phyloP scores from a whole-genome alignment of 35 echinoderm and acorn worm species.

The Stichopus chloronotus region DNA sequence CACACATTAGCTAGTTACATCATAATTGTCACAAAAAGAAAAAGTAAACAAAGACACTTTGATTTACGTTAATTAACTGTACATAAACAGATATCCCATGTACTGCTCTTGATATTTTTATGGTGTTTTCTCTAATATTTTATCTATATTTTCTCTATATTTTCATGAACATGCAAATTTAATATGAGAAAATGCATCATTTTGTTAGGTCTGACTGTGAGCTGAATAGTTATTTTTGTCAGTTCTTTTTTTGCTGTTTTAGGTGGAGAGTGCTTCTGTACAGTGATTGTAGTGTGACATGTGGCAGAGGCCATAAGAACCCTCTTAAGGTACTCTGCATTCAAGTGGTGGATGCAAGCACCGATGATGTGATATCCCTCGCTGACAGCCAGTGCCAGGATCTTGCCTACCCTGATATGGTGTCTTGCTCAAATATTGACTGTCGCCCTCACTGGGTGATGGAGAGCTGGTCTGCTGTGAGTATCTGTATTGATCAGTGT shows the following conservation, averaged over 20 bases:
- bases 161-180: no score
- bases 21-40: no score
- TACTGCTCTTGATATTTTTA: no score
- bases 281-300: constrained; percentile 19
- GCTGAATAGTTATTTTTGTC: background rate
- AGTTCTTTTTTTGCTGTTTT: background rate
- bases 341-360: constrained; percentile 1
- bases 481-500: background rate
- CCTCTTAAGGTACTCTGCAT: constrained; percentile 23
- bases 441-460: constrained; percentile 44
- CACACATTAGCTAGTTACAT: no score
- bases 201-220: background rate
- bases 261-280: constrained; percentile 28
- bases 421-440: constrained; percentile 37
- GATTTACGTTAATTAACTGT: no score
- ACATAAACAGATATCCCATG: no score
- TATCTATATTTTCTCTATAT: no score
- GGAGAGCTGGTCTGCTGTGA: constrained; percentile 35
- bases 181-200: background rate
- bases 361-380: background rate
- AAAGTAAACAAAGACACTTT: no score
- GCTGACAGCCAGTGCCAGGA: constrained; percentile 35
- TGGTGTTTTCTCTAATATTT: no score
- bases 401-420: background rate
- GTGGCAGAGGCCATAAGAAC: constrained; percentile 17